Conservation (phyloP, 23 tunicate species). For the Aplidium turbinatum region DNA sequence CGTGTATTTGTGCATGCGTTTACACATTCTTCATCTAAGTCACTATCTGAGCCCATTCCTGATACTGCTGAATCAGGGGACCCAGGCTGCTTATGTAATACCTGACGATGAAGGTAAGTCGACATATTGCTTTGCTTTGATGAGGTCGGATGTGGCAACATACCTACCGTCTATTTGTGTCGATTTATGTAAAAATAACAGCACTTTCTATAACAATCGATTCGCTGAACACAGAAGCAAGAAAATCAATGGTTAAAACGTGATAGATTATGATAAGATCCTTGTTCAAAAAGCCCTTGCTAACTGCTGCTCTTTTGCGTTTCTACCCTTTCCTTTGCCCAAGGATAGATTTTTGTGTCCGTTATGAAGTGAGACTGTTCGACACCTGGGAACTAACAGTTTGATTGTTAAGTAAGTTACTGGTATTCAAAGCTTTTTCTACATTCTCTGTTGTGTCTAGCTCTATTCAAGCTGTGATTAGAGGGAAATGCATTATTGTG, state of each 20-base stretch:
- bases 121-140: not conserved
- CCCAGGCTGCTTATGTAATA: too few relatives aligned
- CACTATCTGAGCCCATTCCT: conserved; percentile 68
- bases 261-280: too few relatives aligned
- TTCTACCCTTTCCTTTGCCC: conserved; percentile 36
- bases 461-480: too few relatives aligned
- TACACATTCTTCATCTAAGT: conserved; percentile 51
- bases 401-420: too few relatives aligned
- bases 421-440: too few relatives aligned
- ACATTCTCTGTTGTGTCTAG: too few relatives aligned
- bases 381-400: not conserved
- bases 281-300: too few relatives aligned
- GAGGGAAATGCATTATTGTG: too few relatives aligned
- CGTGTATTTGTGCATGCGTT: not conserved
- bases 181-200: not conserved
- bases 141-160: not conserved
- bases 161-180: not conserved
- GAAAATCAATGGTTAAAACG: too few relatives aligned
- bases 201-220: not conserved
- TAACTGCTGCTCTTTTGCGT: too few relatives aligned
- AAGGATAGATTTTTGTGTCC: conserved; percentile 37
- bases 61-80: conserved; percentile 68
- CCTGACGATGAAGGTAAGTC: too few relatives aligned
- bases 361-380: conserved; percentile 16
- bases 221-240: conserved; percentile 26